Evolutionary conservation across 2,888 invertebrate species (phyloP).

Genomic region (Plagodis dolabraria): DNA sequence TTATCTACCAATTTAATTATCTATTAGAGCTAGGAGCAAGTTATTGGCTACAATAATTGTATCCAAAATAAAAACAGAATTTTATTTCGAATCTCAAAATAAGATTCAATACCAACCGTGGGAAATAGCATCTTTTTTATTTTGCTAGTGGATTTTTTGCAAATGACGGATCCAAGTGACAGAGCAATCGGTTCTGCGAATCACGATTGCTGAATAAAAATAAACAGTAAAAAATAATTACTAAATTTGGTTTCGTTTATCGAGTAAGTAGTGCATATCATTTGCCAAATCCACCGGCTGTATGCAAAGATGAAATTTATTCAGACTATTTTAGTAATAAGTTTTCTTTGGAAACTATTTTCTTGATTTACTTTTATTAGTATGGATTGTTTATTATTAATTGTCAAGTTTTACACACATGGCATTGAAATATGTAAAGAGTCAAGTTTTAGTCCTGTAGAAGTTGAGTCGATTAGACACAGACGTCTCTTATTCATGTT

Average conservation of each 20-base stretch:
- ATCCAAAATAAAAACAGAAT: conserved; percentile 18
- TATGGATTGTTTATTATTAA: no score
- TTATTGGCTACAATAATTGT: no score
- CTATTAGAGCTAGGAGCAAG: no score
- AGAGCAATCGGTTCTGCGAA: conserved; percentile 67
- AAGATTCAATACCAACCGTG: conserved; percentile 49
- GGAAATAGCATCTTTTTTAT: conserved; percentile 60
- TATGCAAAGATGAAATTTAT: conserved; percentile 55
- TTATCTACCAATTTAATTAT: no score
- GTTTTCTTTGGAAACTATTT: conserved; percentile 8
- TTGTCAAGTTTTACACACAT: no score
- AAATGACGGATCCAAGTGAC: conserved; percentile 60
- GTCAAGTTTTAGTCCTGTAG: no score
- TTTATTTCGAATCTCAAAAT: conserved; percentile 13
- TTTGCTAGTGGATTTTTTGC: conserved; percentile 58
- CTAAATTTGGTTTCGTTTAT: conserved; percentile 58
- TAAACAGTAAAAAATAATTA: conserved; percentile 57
- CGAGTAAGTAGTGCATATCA: conserved; percentile 68
- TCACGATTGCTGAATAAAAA: conserved; percentile 57
- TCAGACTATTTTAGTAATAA: conserved; percentile 49
- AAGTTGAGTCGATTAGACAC: no score
- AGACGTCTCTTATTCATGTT: no score
- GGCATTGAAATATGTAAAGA: no score
- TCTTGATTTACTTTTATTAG: not conserved
- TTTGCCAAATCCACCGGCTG: conserved; percentile 52